Base-by-base conservation (phyloP, 2,797 vertebrate species). In the Psittacula derbiana region DNA sequence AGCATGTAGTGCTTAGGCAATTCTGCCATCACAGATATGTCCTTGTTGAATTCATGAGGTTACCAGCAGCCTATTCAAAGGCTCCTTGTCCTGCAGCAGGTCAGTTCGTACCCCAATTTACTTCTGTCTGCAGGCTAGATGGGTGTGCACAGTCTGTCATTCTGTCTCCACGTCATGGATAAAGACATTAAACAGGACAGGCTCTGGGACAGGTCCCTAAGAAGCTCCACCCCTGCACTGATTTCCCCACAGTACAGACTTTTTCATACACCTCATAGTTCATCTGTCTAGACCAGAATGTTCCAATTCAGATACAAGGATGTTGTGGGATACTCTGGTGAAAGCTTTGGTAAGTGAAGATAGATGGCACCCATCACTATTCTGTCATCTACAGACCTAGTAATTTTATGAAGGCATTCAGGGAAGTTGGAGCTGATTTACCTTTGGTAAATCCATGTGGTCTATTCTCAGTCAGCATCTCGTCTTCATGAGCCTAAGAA, bases 1-100 rank as follows among this genome's bases (percentile, higher is more conserved):
- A 49, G 9, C 16, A 58, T 3, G 19, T 2, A 41, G 6, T 0
- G 0, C 16, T 85, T 40, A 87, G 49, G 31, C 28, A 49, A 17
- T 30, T 66, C 33, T 38, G 6, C 24, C 2, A 2, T 60, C 33
- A 44, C 31, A 55, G 7, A 36, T 27, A 23, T 41, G 28, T 14
- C 28, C 31, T 61, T 61, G 27, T 53, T 70, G 52, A 73, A 62
- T 52, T 81, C n/a, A 61, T 27, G 33, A 55, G 8, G 17, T 43
- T 76, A 67, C 33, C 16, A 49, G 21, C 17, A 70, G 13, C 7
- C 20, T 36, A 2, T 44, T 69, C 18, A 73, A 74, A 89, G 50
- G 13, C 8, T 46, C 16, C 31, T 52, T 91, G 27, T 5, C 13
- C 15, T 31, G 58, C 5, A 70, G 15, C 30, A 36, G 16, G 49